A percentile compares a stretch with the other conserved stretches of the same genome.
phyloP scores from a whole-genome alignment of 2,797 vertebrate genomes.

The Phalloptychus januarius region DNA sequence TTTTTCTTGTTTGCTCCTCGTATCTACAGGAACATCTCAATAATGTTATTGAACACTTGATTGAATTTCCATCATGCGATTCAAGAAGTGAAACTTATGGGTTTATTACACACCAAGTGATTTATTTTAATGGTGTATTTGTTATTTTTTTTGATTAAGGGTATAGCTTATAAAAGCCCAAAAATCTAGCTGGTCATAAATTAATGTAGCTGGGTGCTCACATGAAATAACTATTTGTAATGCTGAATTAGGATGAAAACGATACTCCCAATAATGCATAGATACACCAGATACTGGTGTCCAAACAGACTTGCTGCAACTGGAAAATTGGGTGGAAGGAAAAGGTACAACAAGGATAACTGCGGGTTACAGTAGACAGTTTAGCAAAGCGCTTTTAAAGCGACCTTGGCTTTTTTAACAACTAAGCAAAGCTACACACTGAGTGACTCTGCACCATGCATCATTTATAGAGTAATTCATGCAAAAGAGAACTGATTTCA shows the following conservation, averaged over 20 bases:
- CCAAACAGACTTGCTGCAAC: not conserved
- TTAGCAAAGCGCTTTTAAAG: not conserved
- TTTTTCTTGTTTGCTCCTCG: not conserved
- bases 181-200: not conserved
- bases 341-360: not conserved
- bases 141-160: not conserved
- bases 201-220: slow-evolving; percentile 1
- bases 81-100: not conserved
- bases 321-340: not conserved
- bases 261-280: slow-evolving; percentile 74
- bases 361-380: not conserved
- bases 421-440: not conserved
- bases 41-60: not conserved
- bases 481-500: not conserved
- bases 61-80: not conserved
- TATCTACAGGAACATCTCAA: not conserved
- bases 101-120: not conserved
- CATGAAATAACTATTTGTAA: slow-evolving; percentile 80
- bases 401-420: not conserved
- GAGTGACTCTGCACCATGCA: not conserved
- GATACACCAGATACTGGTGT: slow-evolving; percentile 25
- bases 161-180: not conserved
- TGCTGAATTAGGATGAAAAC: slow-evolving; percentile 76
- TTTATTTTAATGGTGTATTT: not conserved
- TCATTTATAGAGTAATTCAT: not conserved